Base-by-base conservation (phyloP, 2,797 vertebrate genomes). In the Mycteria americana region DNA sequence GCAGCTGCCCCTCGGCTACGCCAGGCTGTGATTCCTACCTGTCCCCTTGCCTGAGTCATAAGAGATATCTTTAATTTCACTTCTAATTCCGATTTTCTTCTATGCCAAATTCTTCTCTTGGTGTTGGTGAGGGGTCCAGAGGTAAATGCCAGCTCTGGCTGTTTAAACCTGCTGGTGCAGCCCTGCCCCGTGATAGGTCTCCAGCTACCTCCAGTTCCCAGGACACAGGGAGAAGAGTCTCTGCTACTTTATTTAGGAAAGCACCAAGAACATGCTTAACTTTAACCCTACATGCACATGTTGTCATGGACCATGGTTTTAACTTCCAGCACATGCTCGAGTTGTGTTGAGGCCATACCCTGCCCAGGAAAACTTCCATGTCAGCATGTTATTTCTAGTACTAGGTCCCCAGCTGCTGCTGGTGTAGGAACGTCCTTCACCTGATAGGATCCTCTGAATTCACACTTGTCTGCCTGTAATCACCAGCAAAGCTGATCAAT, bases 1-100 rank as follows among this genome's bases (percentile, higher is more conserved):
- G 23, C 33, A 12, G 43, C 37, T 3, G 6, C 30, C 35, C n/a
- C n/a, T 48, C 0, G 1, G 18, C 46, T 60, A 4, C 9, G 15
- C 10, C 2, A 11, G 39, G 43, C 10, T 43, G 37, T 39, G 72
- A 46, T 31, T 43, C 62, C 54, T 35, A 9, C 54, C 53, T 18
- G 13, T 62, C 16, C 48, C 62, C 35, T 68, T 43, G 6, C 28
- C 69, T n/a, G 57, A 16, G n/a, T 18, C 18, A 23, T 18, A 33
- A 17, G 50, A 31, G 33, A 33, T n/a, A 28, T 45, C 48, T 57
- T 51, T 18, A 8, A n/a, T 46, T 86, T 64, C 23, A 16, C 24
- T 46, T 21, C n/a, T 27, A 21, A 31, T 53, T 70, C 57, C 59
- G 37, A 41, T 65, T 56, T 62, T 60, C 59, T 39, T 82, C 45